phyloP scores from a whole-genome alignment of 2,113 vertebrate genomes.

The Lycocorax pyrrhopterus region DNA sequence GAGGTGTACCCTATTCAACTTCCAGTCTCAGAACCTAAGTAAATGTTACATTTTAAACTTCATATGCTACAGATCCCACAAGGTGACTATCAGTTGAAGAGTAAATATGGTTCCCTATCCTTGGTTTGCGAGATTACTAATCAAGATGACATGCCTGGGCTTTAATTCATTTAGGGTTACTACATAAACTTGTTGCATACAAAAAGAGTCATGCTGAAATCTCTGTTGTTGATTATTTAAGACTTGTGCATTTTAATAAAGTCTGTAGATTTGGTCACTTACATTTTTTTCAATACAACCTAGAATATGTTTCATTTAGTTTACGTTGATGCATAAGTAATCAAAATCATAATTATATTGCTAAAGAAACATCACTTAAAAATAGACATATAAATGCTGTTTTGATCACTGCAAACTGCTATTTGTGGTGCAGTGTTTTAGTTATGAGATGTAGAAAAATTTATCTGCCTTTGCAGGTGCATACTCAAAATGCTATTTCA shows the following conservation, averaged over 20 bases:
- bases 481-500: slow-evolving; percentile 28
- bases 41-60: neutral
- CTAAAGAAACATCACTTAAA: slow-evolving; percentile 34
- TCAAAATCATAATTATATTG: slow-evolving; percentile 28
- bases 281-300: neutral
- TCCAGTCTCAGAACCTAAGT: neutral
- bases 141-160: neutral
- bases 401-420: slow-evolving; percentile 50
- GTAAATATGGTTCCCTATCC: neutral
- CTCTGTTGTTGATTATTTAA: neutral
- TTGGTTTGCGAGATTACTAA: neutral
- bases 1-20: neutral
- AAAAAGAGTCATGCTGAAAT: neutral
- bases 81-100: neutral
- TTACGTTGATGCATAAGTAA: neutral
- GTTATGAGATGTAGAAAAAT: slow-evolving; percentile 42
- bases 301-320: neutral
- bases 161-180: neutral
- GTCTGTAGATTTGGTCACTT: neutral
- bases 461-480: slow-evolving; percentile 53
- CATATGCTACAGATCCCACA: neutral
- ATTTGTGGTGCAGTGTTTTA: slow-evolving; percentile 47
- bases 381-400: slow-evolving; percentile 23
- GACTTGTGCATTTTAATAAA: neutral
- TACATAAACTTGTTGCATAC: neutral